A percentile compares a stretch with the other conserved stretches of the same genome.
These are phyloP conservation scores for Pheosia tremula DNA, from an alignment of 2,888 invertebrate species.

Conservation along the genomic window DNA sequence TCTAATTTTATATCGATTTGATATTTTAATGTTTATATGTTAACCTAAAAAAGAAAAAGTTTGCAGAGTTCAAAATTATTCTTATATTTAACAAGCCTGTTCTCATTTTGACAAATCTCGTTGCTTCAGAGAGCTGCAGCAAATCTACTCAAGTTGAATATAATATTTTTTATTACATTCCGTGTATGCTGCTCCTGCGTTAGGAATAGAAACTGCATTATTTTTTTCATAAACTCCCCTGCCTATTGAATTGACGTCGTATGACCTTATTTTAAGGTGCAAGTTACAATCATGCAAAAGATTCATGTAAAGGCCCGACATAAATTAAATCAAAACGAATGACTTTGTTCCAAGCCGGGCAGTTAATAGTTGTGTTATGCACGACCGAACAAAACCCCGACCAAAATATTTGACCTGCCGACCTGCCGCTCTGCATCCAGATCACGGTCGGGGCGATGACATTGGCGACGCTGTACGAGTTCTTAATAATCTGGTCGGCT, in stretches of 20 bases:
- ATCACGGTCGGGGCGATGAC: neutral
- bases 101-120: neutral
- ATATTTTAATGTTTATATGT: no score
- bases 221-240: neutral
- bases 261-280: no score
- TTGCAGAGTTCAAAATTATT: neutral
- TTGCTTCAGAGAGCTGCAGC: neutral
- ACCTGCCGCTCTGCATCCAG: neutral
- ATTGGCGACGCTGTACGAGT: conserved; percentile 5
- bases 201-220: neutral
- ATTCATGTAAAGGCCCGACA: neutral
- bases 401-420: conserved; percentile 20
- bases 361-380: conserved; percentile 32
- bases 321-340: conserved; percentile 23
- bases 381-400: conserved; percentile 33
- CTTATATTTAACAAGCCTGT: neutral
- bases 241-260: neutral
- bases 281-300: neutral
- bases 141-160: conserved; percentile 1
- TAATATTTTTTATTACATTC: neutral
- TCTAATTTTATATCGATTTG: no score
- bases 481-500: conserved; percentile 22
- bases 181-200: neutral
- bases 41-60: neutral
- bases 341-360: conserved; percentile 11